phyloP scores from a whole-genome alignment of 1,140 invertebrate genomes.

The Pseudomyrmex flavicornis region DNA sequence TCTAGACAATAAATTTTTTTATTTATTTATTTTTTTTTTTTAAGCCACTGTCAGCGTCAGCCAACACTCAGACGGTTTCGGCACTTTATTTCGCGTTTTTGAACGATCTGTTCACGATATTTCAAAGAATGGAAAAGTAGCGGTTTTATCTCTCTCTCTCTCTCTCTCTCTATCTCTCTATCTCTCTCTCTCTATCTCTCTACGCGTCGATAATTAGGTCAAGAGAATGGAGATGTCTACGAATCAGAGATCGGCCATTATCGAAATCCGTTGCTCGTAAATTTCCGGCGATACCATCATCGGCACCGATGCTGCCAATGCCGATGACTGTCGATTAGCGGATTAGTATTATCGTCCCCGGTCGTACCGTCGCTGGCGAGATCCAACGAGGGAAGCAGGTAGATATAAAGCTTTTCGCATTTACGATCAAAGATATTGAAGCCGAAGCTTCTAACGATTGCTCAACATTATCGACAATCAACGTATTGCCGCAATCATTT shows the following conservation, averaged over 20 bases:
- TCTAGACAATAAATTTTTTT: too few relatives aligned
- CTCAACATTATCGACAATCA: not conserved
- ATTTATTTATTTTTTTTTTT: too few relatives aligned
- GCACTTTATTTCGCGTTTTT: too few relatives aligned
- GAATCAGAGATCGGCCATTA: conserved; percentile 43
- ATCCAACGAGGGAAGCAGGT: not conserved
- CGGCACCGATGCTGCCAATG: conserved; percentile 18
- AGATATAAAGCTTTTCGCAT: conserved; percentile 9
- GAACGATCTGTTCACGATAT: too few relatives aligned
- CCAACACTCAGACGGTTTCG: too few relatives aligned
- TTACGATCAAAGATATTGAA: conserved; percentile 38
- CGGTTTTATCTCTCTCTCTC: not conserved
- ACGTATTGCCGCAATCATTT: conserved; percentile 30
- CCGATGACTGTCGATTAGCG: conserved; percentile 43
- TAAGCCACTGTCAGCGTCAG: too few relatives aligned
- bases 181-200: not conserved
- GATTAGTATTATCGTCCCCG: conserved; percentile 39
- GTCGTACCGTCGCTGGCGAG: conserved; percentile 1
- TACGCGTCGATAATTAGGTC: conserved; percentile 42
- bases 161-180: not conserved
- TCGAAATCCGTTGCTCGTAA: conserved; percentile 55
- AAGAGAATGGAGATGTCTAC: conserved; percentile 46
- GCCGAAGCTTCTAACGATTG: not conserved
- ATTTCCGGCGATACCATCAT: conserved; percentile 38
- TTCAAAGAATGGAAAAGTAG: not conserved